Conservation (phyloP, 2,888 invertebrate species). For the Bugula neritina region DNA sequence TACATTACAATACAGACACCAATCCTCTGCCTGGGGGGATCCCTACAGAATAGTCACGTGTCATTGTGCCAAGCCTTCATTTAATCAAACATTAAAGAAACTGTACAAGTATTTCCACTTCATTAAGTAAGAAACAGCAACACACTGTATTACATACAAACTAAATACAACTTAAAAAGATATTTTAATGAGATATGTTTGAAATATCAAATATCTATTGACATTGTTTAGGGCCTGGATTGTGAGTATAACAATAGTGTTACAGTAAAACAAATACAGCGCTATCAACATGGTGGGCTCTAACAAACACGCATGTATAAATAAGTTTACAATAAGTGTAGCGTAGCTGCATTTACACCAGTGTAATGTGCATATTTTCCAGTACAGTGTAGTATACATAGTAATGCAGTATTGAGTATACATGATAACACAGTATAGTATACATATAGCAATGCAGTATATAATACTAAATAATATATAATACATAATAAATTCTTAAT, state of each 20-base stretch:
- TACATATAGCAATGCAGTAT: no score
- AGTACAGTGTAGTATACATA: no score
- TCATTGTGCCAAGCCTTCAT: neutral
- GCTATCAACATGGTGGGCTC: no score
- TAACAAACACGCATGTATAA: no score
- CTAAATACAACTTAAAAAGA: neutral
- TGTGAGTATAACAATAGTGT: neutral
- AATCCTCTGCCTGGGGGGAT: neutral
- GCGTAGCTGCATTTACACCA: no score
- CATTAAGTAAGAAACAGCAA: neutral
- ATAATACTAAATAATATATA: no score
- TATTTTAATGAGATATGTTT: neutral
- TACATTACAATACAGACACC: no score
- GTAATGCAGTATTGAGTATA: no score
- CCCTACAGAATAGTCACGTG: neutral
- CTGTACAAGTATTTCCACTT: neutral
- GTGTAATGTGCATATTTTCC: no score
- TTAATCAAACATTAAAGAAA: neutral
- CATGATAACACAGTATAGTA: no score
- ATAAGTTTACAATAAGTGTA: no score
- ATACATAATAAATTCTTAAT: no score
- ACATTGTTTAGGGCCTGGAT: neutral
- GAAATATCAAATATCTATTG: neutral
- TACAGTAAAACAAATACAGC: neutral
- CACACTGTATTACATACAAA: neutral